Percentiles rank a stretch among this genome's conserved stretches.
Evolutionary conservation across 2,888 invertebrate genomes (phyloP).

Genomic region (Acleris cristana): DNA sequence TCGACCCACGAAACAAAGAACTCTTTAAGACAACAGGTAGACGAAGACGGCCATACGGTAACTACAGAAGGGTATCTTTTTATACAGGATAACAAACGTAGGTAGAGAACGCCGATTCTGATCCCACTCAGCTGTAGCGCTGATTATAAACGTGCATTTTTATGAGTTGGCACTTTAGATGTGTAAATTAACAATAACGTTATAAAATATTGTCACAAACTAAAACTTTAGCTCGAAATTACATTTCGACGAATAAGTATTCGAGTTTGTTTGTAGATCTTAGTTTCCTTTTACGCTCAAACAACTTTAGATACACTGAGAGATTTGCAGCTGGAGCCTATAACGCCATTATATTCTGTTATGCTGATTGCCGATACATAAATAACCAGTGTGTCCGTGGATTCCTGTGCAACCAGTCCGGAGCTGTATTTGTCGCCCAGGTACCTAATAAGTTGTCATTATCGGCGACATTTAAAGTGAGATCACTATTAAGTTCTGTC

Average conservation of each 20-base stretch:
- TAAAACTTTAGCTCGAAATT: too few species aligned
- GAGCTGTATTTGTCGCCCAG: conserved; percentile 27
- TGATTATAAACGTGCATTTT: neutral
- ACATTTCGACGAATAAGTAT: too few species aligned
- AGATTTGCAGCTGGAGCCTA: neutral
- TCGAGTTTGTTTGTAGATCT: too few species aligned
- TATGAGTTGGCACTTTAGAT: neutral
- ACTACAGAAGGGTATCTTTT: conserved; percentile 30
- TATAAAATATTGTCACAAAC: too few species aligned
- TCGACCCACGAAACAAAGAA: conserved; percentile 64
- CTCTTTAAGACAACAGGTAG: conserved; percentile 57
- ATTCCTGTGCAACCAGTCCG: conserved; percentile 19
- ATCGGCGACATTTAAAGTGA: conserved; percentile 33
- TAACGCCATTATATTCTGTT: conserved; percentile 19
- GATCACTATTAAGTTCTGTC: conserved; percentile 30
- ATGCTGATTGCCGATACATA: conserved; percentile 25
- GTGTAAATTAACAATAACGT: neutral
- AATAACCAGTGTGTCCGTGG: conserved; percentile 18
- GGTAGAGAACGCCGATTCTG: conserved; percentile 5
- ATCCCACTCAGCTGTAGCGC: conserved; percentile 3
- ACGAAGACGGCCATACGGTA: conserved; percentile 45
- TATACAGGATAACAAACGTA: conserved; percentile 30
- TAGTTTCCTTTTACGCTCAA: too few species aligned
- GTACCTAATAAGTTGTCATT: conserved; percentile 32
- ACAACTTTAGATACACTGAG: neutral